A percentile compares a stretch with the other conserved stretches of the same genome.
These are phyloP conservation scores for Aplysia californica DNA, from an alignment of 1,140 invertebrate species.

Conservation along the genomic window DNA sequence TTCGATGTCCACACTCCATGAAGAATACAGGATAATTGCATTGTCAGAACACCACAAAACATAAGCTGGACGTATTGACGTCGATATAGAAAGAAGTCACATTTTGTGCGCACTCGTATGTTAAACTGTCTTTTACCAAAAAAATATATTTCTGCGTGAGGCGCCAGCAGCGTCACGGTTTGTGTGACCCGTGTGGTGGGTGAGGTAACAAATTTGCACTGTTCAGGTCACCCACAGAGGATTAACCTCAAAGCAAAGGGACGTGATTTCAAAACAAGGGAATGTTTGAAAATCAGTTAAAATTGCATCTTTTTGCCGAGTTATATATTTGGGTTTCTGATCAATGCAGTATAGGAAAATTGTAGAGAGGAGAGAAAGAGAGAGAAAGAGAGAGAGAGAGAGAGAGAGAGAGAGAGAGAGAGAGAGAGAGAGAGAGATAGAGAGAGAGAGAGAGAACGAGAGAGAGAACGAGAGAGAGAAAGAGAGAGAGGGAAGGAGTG, in stretches of 20 bases:
- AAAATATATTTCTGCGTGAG: too few species aligned
- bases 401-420: conserved; percentile 16
- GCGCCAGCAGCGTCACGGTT: too few species aligned
- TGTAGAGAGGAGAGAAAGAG: not conserved
- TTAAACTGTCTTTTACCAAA: too few species aligned
- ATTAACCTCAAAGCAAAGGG: not conserved
- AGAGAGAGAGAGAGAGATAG: not conserved
- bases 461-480: conserved; percentile 11
- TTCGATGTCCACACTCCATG: too few species aligned
- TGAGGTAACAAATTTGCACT: not conserved
- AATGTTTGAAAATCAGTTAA: too few species aligned
- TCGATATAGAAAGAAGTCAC: too few species aligned
- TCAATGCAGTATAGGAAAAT: not conserved
- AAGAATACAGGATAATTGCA: too few species aligned
- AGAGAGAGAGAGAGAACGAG: conserved; percentile 3
- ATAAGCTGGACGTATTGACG: too few species aligned
- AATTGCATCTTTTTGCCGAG: too few species aligned
- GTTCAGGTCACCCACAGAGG: not conserved
- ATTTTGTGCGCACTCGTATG: too few species aligned
- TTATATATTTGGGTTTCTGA: not conserved
- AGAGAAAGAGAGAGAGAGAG: conserved; percentile 19
- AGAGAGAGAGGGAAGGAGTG: not conserved
- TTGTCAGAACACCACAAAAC: too few species aligned
- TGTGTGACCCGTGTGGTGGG: not conserved
- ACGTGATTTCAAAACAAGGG: too few species aligned